A percentile compares a stretch with the other conserved stretches of the same genome.
These are phyloP conservation scores for Eupsilia transversa DNA, from an alignment of 2,888 invertebrate genomes.

Conservation along the genomic window DNA sequence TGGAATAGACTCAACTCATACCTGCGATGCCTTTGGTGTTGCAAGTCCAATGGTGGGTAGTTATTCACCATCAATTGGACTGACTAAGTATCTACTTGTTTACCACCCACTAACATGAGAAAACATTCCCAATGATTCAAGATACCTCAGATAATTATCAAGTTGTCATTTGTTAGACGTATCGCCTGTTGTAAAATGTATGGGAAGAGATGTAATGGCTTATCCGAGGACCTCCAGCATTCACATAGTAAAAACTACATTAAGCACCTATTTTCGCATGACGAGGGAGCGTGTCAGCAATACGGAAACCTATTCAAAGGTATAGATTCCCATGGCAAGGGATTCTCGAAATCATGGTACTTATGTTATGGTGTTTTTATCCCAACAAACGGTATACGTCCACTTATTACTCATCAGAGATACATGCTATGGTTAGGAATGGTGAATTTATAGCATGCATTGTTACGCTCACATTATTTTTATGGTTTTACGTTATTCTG, in stretches of 20 bases:
- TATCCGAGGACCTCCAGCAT: slow-evolving; percentile 33
- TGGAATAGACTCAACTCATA: background rate
- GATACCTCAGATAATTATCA: background rate
- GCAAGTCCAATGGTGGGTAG: background rate
- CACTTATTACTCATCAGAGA: slow-evolving; percentile 18
- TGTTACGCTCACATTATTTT: slow-evolving; percentile 59
- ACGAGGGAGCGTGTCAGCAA: slow-evolving; percentile 54
- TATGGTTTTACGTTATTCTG: slow-evolving; percentile 63
- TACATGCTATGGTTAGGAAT: slow-evolving; percentile 39
- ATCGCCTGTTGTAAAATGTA: slow-evolving; percentile 23
- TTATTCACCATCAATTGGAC: background rate
- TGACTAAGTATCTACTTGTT: background rate
- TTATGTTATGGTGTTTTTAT: slow-evolving; percentile 22
- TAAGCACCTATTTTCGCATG: slow-evolving; percentile 52
- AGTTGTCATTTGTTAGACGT: slow-evolving; percentile 12
- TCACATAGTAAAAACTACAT: slow-evolving; percentile 47
- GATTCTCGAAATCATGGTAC: slow-evolving; percentile 31
- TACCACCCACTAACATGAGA: background rate
- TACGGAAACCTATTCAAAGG: slow-evolving; percentile 37
- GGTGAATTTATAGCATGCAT: slow-evolving; percentile 40
- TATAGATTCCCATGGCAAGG: slow-evolving; percentile 49
- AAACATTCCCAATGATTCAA: slow-evolving; percentile 7
- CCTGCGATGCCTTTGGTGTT: background rate
- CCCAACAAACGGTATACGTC: slow-evolving; percentile 28
- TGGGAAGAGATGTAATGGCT: slow-evolving; percentile 37